phyloP scores from a whole-genome alignment of 2,113 vertebrate genomes.

The Cranoglanis bouderius region DNA sequence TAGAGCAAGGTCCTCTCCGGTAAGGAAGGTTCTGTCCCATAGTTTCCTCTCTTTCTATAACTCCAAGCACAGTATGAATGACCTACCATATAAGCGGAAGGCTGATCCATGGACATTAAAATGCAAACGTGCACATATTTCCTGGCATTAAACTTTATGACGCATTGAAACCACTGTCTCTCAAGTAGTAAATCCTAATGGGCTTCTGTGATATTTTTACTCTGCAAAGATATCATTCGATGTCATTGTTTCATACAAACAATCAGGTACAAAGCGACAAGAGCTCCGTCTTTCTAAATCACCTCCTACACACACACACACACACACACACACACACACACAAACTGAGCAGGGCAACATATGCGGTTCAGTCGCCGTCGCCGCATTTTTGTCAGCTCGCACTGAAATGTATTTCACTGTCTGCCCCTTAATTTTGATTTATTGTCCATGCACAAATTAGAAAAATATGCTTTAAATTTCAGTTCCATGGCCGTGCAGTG shows the following conservation, averaged over 20 bases:
- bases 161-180: slow-evolving; percentile 77
- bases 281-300: slow-evolving; percentile 30
- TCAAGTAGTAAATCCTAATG: slow-evolving; percentile 78
- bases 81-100: slow-evolving; percentile 74
- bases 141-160: slow-evolving; percentile 80
- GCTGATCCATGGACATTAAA: slow-evolving; percentile 77
- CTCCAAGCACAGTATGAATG: slow-evolving; percentile 59
- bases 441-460: slow-evolving; percentile 99
- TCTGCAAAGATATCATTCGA: slow-evolving; percentile 70
- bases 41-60: slow-evolving; percentile 26
- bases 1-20: background rate
- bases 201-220: slow-evolving; percentile 73
- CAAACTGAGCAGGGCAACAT: slow-evolving; percentile 41
- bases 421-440: slow-evolving; percentile 99
- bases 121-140: slow-evolving; percentile 79
- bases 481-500: slow-evolving; percentile 92
- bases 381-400: slow-evolving; percentile 87
- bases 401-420: slow-evolving; percentile 99
- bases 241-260: slow-evolving; percentile 69
- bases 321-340: slow-evolving; percentile 36
- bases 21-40: background rate
- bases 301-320: slow-evolving; percentile 42
- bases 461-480: slow-evolving; percentile 99
- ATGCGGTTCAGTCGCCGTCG: slow-evolving; percentile 62
- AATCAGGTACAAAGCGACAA: slow-evolving; percentile 41